These are phyloP conservation scores for Rhegmatorhina hoffmannsi DNA, from an alignment of 2,113 vertebrate species.

Conservation along the genomic window DNA sequence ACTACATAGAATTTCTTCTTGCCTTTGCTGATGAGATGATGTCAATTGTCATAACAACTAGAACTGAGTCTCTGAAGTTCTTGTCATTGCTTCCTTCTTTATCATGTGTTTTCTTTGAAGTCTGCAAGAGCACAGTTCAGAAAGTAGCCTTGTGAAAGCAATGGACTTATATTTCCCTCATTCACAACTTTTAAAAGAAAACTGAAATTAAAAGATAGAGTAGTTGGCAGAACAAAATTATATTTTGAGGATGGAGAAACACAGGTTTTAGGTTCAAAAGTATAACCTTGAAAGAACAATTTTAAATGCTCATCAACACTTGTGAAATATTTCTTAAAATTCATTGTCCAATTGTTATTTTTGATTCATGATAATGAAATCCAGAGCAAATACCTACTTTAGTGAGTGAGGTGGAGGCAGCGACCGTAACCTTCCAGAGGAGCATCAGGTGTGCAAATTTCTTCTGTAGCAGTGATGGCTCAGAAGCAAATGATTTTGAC, in stretches of 20 bases:
- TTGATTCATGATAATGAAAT: background rate
- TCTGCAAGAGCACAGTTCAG: background rate
- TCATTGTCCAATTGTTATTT: background rate
- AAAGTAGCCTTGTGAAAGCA: background rate
- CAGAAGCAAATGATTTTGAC: background rate
- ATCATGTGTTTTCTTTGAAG: background rate
- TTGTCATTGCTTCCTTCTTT: background rate
- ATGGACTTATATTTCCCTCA: background rate
- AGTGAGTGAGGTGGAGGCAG: background rate
- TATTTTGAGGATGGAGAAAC: background rate
- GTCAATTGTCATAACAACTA: background rate
- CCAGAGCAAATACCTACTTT: background rate
- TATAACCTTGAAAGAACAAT: background rate
- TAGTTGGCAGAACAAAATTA: background rate
- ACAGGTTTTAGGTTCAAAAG: background rate
- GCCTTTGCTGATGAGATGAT: background rate
- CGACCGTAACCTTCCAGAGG: background rate
- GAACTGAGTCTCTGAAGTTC: background rate
- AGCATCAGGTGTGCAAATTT: background rate
- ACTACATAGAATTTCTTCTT: background rate
- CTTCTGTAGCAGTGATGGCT: background rate
- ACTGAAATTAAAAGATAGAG: background rate
- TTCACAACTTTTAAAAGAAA: background rate
- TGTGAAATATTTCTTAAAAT: background rate
- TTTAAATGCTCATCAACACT: background rate